Evolutionary conservation across 2,113 vertebrate genomes (phyloP).

Genomic region (Oceanodroma tethys): DNA sequence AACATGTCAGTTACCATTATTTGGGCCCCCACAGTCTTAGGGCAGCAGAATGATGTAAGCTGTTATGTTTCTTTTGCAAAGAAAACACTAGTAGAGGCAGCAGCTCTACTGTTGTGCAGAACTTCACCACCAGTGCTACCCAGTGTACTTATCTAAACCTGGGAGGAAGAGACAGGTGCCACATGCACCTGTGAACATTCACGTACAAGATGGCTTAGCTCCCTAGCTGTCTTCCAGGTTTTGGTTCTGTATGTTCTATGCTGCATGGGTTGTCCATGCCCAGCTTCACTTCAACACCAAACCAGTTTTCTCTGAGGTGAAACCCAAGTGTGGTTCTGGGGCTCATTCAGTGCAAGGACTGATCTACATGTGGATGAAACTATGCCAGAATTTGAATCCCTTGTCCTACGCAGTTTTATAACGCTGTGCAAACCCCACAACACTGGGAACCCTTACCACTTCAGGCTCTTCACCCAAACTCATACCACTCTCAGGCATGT

Average conservation of each 20-base stretch:
- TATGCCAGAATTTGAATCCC: neutral
- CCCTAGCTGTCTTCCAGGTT: neutral
- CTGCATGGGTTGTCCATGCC: no score
- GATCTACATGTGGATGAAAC: neutral
- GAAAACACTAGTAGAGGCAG: neutral
- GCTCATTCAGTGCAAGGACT: neutral
- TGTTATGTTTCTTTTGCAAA: neutral
- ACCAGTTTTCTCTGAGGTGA: neutral
- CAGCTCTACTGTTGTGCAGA: neutral
- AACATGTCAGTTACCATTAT: neutral
- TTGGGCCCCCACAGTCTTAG: neutral
- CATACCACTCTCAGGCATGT: rapidly evolving
- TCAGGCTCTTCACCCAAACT: neutral
- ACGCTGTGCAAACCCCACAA: neutral
- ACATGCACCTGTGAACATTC: neutral
- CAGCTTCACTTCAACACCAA: neutral
- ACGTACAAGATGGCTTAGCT: neutral
- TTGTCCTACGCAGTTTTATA: neutral
- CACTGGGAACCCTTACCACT: neutral
- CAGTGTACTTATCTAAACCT: neutral
- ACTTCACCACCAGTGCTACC: neutral
- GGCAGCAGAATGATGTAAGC: neutral
- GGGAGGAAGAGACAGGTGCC: neutral
- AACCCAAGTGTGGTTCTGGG: neutral
- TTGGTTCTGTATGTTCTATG: neutral